Evolutionary conservation across 2,113 vertebrate species (phyloP).

Genomic region (Dolichotis patagonum): DNA sequence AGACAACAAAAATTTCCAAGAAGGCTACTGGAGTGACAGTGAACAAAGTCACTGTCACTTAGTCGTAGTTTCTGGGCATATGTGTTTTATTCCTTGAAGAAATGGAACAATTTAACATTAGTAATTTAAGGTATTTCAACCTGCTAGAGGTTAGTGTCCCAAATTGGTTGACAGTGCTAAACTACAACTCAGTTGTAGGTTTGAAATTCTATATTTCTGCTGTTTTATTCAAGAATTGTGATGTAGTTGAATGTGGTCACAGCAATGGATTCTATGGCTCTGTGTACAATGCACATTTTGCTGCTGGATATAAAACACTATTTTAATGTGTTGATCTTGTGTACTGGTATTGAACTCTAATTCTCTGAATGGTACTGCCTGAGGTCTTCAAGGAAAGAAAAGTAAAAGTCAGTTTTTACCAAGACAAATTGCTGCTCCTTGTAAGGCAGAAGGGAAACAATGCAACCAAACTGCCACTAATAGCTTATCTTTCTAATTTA

Average conservation of each 20-base stretch:
- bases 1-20: background rate
- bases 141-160: background rate
- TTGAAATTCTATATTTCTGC: background rate
- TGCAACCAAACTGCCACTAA: background rate
- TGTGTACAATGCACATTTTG: background rate
- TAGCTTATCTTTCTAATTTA: background rate
- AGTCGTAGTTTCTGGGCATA: background rate
- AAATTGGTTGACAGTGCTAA: background rate
- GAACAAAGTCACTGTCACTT: background rate
- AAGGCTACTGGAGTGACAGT: background rate
- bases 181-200: background rate
- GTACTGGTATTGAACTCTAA: background rate
- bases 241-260: accelerated
- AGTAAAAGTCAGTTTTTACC: background rate
- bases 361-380: background rate
- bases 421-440: background rate
- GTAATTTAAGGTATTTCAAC: background rate
- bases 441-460: background rate
- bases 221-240: background rate
- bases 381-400: background rate
- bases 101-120: background rate
- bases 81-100: background rate
- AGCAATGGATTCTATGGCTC: background rate
- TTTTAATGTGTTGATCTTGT: background rate
- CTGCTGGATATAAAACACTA: background rate